Evolutionary conservation across 23 tunicate genomes (phyloP).

Genomic region (Diplosoma virens): DNA sequence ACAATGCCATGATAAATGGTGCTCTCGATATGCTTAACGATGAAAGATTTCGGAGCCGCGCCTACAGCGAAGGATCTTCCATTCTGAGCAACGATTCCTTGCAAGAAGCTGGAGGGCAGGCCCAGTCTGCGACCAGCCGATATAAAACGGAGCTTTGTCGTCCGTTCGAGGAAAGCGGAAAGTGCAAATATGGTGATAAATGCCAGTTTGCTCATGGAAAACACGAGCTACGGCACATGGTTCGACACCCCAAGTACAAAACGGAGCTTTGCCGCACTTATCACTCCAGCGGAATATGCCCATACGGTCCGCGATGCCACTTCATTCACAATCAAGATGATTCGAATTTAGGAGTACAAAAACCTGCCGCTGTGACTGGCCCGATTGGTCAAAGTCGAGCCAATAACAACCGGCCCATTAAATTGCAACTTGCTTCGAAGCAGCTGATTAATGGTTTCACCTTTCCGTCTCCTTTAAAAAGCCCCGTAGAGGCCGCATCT

Average conservation of each 20-base stretch:
- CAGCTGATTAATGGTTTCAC: slow-evolving; percentile 3
- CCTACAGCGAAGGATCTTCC: slow-evolving; percentile 87
- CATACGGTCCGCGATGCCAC: slow-evolving; percentile 95
- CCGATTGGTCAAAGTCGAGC: background rate
- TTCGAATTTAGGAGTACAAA: slow-evolving; percentile 1
- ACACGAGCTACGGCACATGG: slow-evolving; percentile 85
- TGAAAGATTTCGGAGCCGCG: slow-evolving; percentile 73
- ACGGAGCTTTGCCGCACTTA: slow-evolving; percentile 96
- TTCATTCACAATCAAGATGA: slow-evolving; percentile 95
- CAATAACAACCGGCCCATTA: slow-evolving; percentile 23
- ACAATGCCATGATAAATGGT: slow-evolving; percentile 7
- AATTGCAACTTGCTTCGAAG: slow-evolving; percentile 38
- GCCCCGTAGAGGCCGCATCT: slow-evolving; percentile 30
- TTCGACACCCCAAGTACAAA: slow-evolving; percentile 96
- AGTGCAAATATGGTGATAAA: slow-evolving; percentile 96
- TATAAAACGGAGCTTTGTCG: slow-evolving; percentile 97
- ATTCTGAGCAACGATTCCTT: slow-evolving; percentile 26
- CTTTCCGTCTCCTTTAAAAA: slow-evolving; percentile 19
- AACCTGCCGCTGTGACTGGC: background rate
- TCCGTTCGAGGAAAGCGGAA: slow-evolving; percentile 91
- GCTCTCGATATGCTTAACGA: slow-evolving; percentile 50
- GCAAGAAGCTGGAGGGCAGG: slow-evolving; percentile 9
- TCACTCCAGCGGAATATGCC: slow-evolving; percentile 94
- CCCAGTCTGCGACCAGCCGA: slow-evolving; percentile 64
- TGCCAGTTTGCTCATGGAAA: slow-evolving; percentile 99